Evolutionary conservation across 2,888 invertebrate genomes (phyloP), one percentile per base, ranked within the genome.

Genomic region (Scelioninae gen. 1): DNA sequence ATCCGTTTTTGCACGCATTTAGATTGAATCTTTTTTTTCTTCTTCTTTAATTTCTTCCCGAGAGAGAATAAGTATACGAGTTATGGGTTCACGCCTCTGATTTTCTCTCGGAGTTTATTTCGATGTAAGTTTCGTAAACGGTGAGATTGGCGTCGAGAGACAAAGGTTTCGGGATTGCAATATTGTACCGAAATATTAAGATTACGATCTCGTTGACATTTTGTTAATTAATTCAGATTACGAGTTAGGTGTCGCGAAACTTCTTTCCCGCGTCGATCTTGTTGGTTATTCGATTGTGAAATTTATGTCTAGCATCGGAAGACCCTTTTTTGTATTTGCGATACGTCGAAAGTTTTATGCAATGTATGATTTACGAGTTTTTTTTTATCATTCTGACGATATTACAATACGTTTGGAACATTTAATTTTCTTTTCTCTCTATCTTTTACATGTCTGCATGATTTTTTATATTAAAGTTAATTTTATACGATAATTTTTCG

Each of bases 381-480:
- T 60, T 60, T 55, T 13, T 29, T 60, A 74, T 68, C 51, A 74
- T 38, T 63, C 66, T 74, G 80, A 80, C 71, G 58, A 55, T 62
- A 58, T 43, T 38, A 38, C 8, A 38, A 68, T 49, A 34, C 11
- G 47, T 71, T 79, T 60, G 62, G 55, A 69, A 13, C 66, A 53
- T 23, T 74, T 68, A 9, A 56, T 15, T 51, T 66, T 8, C 31
- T 15, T 11, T 71, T 60, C 51, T 51, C 43, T 63, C 31, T 72
- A 34, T 9, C 10, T 9, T 38, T 63, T 16, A 55, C 62, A 60
- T 62, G 45, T 79, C 66, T 71, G 72, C 80, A 80, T 68, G 71
- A 66, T 47, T 79, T 81, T 23, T 81, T 75, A 69, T 75, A 81
- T 81, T 75, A 69, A 81, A 81, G 58, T 81, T 81, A 63, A 81